Evolutionary conservation across 2,888 invertebrate genomes (phyloP).

Genomic region (Chrysotoxum bicinctum): DNA sequence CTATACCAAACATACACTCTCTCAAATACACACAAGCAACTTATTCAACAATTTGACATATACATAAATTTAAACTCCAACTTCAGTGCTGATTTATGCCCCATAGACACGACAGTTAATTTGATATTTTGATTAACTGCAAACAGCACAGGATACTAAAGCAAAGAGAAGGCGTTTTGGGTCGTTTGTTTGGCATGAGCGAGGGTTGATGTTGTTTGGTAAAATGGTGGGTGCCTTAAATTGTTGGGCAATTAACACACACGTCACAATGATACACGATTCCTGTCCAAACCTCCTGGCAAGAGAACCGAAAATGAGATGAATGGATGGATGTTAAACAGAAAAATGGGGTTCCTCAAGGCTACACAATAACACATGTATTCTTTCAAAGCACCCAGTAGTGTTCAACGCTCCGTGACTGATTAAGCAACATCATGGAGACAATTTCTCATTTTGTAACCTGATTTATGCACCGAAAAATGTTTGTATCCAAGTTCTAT

Average conservation of each 20-base stretch:
- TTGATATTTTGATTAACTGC: conserved; percentile 82
- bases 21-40: conserved; percentile 36
- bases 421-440: conserved; percentile 44
- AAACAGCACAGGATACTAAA: conserved; percentile 71
- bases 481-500: conserved; percentile 34
- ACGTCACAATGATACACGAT: conserved; percentile 59
- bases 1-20: neutral
- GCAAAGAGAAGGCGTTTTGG: conserved; percentile 41
- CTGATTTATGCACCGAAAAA: conserved; percentile 58
- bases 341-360: conserved; percentile 45
- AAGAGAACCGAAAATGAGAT: neutral
- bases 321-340: neutral
- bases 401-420: conserved; percentile 37
- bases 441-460: conserved; percentile 53
- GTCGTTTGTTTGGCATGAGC: conserved; percentile 11
- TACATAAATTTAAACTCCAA: conserved; percentile 75
- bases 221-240: conserved; percentile 44
- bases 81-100: conserved; percentile 79
- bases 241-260: conserved; percentile 74
- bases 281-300: conserved; percentile 5
- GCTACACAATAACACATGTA: conserved; percentile 44
- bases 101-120: conserved; percentile 82
- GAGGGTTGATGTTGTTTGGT: neutral
- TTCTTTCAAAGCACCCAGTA: neutral
- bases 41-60: conserved; percentile 74